Base-by-base conservation (phyloP, 2,888 invertebrate genomes). In the Belgica antarctica region DNA sequence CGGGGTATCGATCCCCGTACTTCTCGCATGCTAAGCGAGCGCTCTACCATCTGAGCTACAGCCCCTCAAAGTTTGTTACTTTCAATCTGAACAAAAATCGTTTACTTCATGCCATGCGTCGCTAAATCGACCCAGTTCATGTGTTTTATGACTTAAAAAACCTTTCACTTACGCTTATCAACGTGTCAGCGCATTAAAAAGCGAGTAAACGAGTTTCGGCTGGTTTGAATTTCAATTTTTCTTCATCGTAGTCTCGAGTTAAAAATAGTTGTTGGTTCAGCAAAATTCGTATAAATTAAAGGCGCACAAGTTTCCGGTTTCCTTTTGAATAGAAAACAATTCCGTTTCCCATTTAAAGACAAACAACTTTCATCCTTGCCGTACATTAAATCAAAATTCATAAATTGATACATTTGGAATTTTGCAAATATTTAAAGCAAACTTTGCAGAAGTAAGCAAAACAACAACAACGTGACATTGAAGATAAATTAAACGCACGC, bases 11-110 rank as follows among this genome's bases (percentile, higher is more conserved):
- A 82, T 82, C 82, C 82, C 82, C 80, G 82, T 82, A 82, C 82
- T 82, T 82, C 82, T 82, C 82, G 80, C 82, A 82, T 82, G 82
- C 82, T 82, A 82, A 82, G 80, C 82, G 81, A 81, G 81, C 82
- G 81, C 82, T 81, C 82, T 81, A 81, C 82, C 81, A 82, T 81
- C 80, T 82, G 81, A 82, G 82, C 82, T 82, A 82, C 82, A 70
- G 59, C 47, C 70, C 70, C 70, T 7, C 31, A 17, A 52, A 52
- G 7, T 52, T 22, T 8, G 19, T 52, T 52, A 52, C 1, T 22
- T 22, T 22, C 5, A 17, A 3, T 52, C 22, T 22, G 17, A n/a
- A 17, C 3, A 19, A 52, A 22, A 22, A n/a, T n/a, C n/a, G n/a
- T n/a, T n/a, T n/a, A n/a, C n/a, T n/a, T n/a, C n/a, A n/a, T n/a